Evolutionary conservation across 2,888 invertebrate species (phyloP), one percentile per base, ranked within the genome.

Genomic region (Nebria salina): DNA sequence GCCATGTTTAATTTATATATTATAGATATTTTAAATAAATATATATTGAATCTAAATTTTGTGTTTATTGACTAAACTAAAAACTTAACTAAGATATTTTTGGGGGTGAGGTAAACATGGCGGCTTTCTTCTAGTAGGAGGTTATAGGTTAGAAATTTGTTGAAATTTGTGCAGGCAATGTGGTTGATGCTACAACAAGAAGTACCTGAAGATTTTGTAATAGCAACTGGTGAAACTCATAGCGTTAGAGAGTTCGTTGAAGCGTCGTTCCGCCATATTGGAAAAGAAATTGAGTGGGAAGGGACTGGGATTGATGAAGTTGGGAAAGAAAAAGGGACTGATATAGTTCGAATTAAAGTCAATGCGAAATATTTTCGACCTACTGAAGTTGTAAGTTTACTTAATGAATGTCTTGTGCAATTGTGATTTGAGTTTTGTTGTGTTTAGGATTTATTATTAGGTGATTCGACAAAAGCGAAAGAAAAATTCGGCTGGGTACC

Each of bases 171-270:
- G 20, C 20, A 20, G 20, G 99, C 98, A 0, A 99, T 99, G 99
- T 99, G 99, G 98, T 90, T 98, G 88, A 99, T 99, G 97, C 91
- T 99, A 15, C 99, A 99, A 88, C 95, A 95, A 87, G 94, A 97
- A 0, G 89, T 90, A 64, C 96, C 99, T 0, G 96, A 98, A 76
- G 99, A 99, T 90, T 99, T 95, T 90, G 99, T 99, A 5, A 97
- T 99, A 85, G 98, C 99, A 5, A 98, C 98, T 0, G 98, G 98
- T 0, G 96, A 97, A 88, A 93, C 95, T 13, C 98, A 98, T 89
- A 98, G 97, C 88, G 99, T 99, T 0, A 91, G 97, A 11, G 97
- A 99, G 89, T 99, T 99, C 90, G 97, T 99, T 0, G 97, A 97
- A 89, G 93, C 92, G 64, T 93, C 98, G 0, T 99, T 99, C 89